Conservation (phyloP, 2,797 vertebrate genomes). For the Pseudomugil gertrudae region DNA sequence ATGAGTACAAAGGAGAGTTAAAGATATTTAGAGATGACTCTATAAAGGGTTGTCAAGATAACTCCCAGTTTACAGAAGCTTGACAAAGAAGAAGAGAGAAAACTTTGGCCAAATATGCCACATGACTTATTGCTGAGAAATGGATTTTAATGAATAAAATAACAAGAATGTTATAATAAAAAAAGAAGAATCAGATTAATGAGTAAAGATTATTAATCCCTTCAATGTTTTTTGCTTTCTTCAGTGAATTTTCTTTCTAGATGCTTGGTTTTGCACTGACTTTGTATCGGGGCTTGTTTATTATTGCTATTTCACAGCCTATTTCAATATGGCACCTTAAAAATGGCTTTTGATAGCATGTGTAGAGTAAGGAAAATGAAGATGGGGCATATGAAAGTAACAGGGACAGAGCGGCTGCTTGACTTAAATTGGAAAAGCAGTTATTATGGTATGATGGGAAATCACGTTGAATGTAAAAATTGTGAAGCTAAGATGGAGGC, state of each 20-base stretch:
- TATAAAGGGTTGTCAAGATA: not conserved
- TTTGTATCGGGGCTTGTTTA: slow-evolving; percentile 38
- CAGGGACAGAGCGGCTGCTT: slow-evolving; percentile 7
- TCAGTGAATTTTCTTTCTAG: slow-evolving; percentile 45
- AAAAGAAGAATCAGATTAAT: slow-evolving; percentile 7
- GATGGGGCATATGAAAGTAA: slow-evolving; percentile 5
- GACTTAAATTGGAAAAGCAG: slow-evolving; percentile 52
- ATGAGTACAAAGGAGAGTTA: not conserved
- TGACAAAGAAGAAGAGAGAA: too few relatives aligned
- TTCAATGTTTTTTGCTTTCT: slow-evolving; percentile 10
- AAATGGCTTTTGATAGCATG: slow-evolving; percentile 38
- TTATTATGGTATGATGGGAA: slow-evolving; percentile 46
- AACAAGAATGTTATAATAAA: slow-evolving; percentile 4
- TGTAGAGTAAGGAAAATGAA: slow-evolving; percentile 16
- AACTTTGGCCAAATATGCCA: not conserved
- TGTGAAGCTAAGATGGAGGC: slow-evolving; percentile 12
- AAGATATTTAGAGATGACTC: not conserved
- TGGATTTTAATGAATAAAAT: not conserved
- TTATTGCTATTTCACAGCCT: slow-evolving; percentile 27
- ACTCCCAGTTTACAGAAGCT: not conserved
- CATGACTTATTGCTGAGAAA: not conserved
- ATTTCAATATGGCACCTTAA: slow-evolving; percentile 25
- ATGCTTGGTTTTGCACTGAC: slow-evolving; percentile 30
- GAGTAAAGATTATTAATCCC: not conserved
- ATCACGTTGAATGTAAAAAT: slow-evolving; percentile 38